Evolutionary conservation across 2,888 invertebrate genomes (phyloP).

Genomic region (Vesta saturnalis): DNA sequence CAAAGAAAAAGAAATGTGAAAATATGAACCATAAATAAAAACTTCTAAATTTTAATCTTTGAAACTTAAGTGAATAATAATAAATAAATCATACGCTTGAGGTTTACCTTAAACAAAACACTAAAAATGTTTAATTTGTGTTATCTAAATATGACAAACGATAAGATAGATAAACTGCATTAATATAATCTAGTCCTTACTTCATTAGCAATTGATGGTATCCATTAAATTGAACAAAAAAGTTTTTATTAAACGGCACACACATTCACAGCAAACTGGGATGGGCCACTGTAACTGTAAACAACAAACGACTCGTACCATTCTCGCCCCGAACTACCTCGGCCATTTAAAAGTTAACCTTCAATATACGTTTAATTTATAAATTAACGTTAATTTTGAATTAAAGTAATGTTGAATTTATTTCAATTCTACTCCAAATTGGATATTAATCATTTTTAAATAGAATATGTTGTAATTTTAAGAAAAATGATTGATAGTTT

Average conservation of each 20-base stretch:
- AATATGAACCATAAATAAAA: too few species aligned
- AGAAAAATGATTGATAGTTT: neutral
- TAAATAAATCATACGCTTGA: too few species aligned
- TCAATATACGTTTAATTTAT: conserved; percentile 33
- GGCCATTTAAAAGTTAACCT: conserved; percentile 42
- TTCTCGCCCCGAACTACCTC: conserved; percentile 34
- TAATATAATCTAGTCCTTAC: conserved; percentile 47
- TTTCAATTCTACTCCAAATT: neutral
- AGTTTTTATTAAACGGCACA: conserved; percentile 60
- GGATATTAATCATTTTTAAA: too few species aligned
- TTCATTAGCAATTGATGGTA: conserved; percentile 59
- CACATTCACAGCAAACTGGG: conserved; percentile 64
- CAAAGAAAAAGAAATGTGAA: too few species aligned
- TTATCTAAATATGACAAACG: too few species aligned
- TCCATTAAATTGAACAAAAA: conserved; percentile 57
- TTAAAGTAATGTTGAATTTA: neutral
- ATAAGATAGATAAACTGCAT: too few species aligned
- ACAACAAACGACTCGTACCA: conserved; percentile 52
- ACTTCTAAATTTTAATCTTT: too few species aligned
- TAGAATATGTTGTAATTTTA: too few species aligned
- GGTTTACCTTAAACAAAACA: too few species aligned
- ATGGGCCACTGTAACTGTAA: conserved; percentile 64
- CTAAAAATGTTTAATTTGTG: too few species aligned
- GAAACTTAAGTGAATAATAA: too few species aligned
- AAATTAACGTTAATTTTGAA: conserved; percentile 5